A percentile compares a stretch with the other conserved stretches of the same genome.
Evolutionary conservation across 1,140 invertebrate genomes (phyloP).

Genomic region (Ptiloglossa arizonensis): DNA sequence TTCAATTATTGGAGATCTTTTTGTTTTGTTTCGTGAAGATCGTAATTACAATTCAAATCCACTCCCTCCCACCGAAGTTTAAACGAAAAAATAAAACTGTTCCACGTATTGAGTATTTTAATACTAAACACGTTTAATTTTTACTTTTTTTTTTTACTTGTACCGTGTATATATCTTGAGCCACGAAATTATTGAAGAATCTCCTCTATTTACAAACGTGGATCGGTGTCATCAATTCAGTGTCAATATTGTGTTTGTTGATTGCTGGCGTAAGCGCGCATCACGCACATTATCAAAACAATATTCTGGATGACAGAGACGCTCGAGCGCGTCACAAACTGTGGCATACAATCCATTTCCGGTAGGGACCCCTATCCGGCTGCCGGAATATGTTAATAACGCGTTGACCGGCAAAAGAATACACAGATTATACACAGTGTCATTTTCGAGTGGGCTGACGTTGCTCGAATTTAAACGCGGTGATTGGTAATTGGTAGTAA

Average conservation of each 20-base stretch:
- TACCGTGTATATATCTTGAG: too few relatives aligned
- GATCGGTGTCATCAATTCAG: too few relatives aligned
- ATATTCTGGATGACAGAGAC: constrained; percentile 5
- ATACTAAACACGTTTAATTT: too few relatives aligned
- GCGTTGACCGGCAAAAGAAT: constrained; percentile 8
- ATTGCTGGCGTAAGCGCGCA: background rate
- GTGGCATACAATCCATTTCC: constrained; percentile 27
- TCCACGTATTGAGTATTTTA: too few relatives aligned
- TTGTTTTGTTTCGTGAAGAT: too few relatives aligned
- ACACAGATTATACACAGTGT: background rate
- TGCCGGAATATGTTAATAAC: constrained; percentile 25
- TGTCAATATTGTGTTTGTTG: background rate
- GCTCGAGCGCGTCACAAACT: background rate
- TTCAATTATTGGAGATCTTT: too few relatives aligned
- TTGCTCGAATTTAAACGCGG: too few relatives aligned
- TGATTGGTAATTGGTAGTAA: background rate
- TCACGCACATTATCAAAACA: constrained; percentile 10
- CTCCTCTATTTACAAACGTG: background rate
- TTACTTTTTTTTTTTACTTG: too few relatives aligned
- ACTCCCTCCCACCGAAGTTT: too few relatives aligned
- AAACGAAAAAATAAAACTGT: too few relatives aligned
- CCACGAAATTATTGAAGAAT: too few relatives aligned
- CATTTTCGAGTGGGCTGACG: background rate
- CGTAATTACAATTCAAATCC: too few relatives aligned
- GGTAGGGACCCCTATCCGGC: constrained; percentile 11